Evolutionary conservation across 2,797 vertebrate genomes (phyloP).

Genomic region (Cirrhinus molitorella): DNA sequence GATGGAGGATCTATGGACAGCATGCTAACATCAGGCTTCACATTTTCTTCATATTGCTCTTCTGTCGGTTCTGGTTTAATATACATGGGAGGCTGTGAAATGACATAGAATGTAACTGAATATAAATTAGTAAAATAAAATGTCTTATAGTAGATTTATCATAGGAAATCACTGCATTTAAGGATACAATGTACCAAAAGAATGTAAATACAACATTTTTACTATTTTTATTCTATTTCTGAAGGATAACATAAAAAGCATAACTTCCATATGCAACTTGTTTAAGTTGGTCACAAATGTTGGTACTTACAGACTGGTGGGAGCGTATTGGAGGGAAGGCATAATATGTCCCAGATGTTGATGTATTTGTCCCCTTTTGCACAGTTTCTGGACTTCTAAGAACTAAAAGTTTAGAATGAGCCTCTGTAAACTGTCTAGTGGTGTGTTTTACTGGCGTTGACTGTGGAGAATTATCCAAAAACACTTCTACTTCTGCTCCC

Average conservation of each 20-base stretch:
- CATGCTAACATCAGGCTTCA: neutral
- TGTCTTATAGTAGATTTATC: neutral
- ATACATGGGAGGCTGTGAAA: neutral
- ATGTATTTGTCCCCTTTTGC: neutral
- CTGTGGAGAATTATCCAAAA: too few species aligned
- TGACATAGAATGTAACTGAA: neutral
- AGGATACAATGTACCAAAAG: neutral
- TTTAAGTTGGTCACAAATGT: neutral
- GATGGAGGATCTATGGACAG: neutral
- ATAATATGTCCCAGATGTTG: neutral
- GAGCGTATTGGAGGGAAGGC: neutral
- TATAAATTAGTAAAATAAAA: neutral
- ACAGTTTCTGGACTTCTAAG: neutral
- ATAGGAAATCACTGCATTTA: neutral
- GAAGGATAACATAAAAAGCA: neutral
- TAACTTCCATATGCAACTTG: neutral
- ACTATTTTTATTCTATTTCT: too few species aligned
- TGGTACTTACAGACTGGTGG: neutral
- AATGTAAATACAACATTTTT: too few species aligned
- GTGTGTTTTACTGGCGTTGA: neutral
- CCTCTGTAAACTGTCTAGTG: neutral
- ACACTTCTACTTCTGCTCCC: too few species aligned
- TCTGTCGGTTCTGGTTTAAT: neutral
- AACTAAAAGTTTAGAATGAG: neutral
- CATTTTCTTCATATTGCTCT: neutral